Evolutionary conservation across 1,140 invertebrate genomes (phyloP), one percentile per base, ranked within the genome.

Genomic region (Idris sp.): DNA sequence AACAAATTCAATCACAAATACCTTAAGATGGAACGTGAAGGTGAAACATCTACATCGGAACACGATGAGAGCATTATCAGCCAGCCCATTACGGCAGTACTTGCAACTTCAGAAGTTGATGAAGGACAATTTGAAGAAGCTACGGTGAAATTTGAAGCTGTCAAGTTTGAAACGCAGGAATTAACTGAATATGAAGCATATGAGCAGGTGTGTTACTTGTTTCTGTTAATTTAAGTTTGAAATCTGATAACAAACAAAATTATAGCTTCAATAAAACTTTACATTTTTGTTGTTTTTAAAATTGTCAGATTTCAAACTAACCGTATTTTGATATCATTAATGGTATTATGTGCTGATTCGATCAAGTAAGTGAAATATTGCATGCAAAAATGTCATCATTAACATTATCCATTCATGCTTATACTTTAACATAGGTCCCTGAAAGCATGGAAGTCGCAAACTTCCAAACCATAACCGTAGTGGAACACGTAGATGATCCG

Each of bases 1-100:
- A 86, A 85, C 18, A 79, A 85, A 28, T 83, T 82, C 40, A 77
- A 75, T 16, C 82, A 83, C 36, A 76, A 79, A 10, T 46, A 49
- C 0, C 4, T 59, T 18, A 76, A 73, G 11, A 11, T 18, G 1
- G 75, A 76, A 4, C 49, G 44, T 2, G 74, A 76, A 0, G 69
- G 59, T 0, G 77, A 86, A 35, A 78, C 78, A 2, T 81, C 78
- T 0, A 41, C 71, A 33, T 84, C 81, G 0, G 81, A 83, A 18
- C 80, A 81, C 1, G 83, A 83, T 4, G 78, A 79, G 6, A 64
- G 51, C 2, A 18, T 44, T 15, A 46, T 58, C 4, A 25, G 44
- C 14, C 56, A 69, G 11, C 19, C 41, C 0, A 68, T 51, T 8
- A 18, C 19, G 1, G 74, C 54, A 13, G 19, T 64, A 5, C 30